A percentile compares a stretch with the other conserved stretches of the same genome.
Conservation (phyloP, 2,113 vertebrate genomes). For the Tupaia tana region DNA sequence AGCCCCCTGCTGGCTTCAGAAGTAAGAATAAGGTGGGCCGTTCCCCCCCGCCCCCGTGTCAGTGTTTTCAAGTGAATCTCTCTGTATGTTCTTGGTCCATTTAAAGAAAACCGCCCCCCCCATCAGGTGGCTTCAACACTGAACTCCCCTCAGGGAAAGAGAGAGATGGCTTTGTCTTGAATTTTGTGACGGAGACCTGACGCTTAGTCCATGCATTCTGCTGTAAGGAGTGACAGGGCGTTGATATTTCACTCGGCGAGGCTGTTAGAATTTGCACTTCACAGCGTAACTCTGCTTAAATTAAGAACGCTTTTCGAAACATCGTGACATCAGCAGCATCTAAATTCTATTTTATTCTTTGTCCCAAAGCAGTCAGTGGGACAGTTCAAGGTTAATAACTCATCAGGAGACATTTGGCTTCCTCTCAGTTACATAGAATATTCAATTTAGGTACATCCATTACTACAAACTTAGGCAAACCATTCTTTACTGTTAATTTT, state of each 20-base stretch:
- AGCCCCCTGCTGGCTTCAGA: constrained; percentile 59
- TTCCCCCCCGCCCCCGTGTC: constrained; percentile 25
- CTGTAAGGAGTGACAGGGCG: constrained; percentile 57
- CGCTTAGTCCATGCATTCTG: constrained; percentile 63
- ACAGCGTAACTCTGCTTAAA: constrained; percentile 76
- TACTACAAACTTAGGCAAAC: constrained; percentile 66
- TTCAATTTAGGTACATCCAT: constrained; percentile 72
- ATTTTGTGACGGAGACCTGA: constrained; percentile 71
- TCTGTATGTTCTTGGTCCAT: constrained; percentile 58
- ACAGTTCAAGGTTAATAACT: constrained; percentile 78
- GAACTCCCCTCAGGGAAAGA: constrained; percentile 57
- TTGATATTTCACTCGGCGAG: constrained; percentile 78
- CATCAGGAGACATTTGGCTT: constrained; percentile 57
- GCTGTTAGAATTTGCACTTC: constrained; percentile 78
- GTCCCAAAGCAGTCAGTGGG: constrained; percentile 68
- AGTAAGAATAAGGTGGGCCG: constrained; percentile 21
- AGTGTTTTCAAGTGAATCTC: constrained; percentile 55
- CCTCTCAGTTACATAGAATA: constrained; percentile 66
- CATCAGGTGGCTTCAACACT: constrained; percentile 57
- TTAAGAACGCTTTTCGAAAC: constrained; percentile 79
- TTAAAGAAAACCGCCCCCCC: constrained; percentile 38
- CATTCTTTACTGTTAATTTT: constrained; percentile 72
- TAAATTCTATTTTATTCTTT: constrained; percentile 72
- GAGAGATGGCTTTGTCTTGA: constrained; percentile 63
- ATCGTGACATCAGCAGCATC: constrained; percentile 69